phyloP scores from a whole-genome alignment of 2,888 invertebrate genomes.

The Cyclophora albipunctata region DNA sequence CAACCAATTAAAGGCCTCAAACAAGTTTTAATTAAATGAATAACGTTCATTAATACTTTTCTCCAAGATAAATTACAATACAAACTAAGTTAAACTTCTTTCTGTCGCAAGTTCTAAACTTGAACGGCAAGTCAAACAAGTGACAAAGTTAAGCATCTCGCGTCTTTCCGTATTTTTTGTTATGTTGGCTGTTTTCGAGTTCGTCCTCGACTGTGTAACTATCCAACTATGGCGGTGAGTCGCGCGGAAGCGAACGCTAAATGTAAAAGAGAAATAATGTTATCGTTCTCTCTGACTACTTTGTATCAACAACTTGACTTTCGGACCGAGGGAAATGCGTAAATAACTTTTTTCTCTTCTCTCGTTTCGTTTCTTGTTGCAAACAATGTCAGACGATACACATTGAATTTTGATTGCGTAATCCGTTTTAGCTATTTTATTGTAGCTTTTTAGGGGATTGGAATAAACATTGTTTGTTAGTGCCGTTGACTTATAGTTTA shows the following conservation, averaged over 20 bases:
- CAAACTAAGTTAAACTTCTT: constrained; percentile 1
- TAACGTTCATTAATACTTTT: background rate
- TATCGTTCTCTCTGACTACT: constrained; percentile 32
- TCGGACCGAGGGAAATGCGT: constrained; percentile 10
- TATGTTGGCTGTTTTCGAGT: constrained; percentile 4
- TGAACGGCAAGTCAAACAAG: constrained; percentile 5
- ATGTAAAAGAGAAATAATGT: constrained; percentile 42
- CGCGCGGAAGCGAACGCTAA: constrained; percentile 27
- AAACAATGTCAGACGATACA: constrained; percentile 1
- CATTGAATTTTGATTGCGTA: too few species aligned
- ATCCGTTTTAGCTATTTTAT: too few species aligned
- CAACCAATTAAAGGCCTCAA: too few species aligned
- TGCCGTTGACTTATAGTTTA: too few species aligned
- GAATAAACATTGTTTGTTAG: too few species aligned
- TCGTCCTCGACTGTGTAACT: constrained; percentile 32
- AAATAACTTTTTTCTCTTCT: constrained; percentile 11
- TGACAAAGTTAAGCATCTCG: constrained; percentile 9
- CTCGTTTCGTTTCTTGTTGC: constrained; percentile 8
- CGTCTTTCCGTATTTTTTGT: constrained; percentile 23
- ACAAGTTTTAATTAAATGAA: too few species aligned
- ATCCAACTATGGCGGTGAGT: constrained; percentile 34
- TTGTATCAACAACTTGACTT: constrained; percentile 10
- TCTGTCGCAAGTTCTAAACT: constrained; percentile 5
- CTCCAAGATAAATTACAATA: background rate
- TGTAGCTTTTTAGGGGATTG: too few species aligned